Base-by-base conservation (phyloP, 2,113 vertebrate species). In the Mobula birostris region DNA sequence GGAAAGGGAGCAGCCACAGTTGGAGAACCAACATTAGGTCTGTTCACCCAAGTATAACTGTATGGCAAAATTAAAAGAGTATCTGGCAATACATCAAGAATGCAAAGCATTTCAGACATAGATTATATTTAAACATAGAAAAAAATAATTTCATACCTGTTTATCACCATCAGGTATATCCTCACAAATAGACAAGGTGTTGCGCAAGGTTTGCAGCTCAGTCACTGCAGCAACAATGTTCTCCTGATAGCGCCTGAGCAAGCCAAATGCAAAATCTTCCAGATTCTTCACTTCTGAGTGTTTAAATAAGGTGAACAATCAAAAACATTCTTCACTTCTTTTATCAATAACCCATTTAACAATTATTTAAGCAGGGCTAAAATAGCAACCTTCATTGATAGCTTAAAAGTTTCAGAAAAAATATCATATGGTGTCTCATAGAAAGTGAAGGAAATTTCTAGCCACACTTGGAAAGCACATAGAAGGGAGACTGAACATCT, bases 211-310 rank as follows among this genome's bases (percentile, higher is more conserved):
- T 94, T 95, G 88, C 32, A 94, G 94, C 94, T 97, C 96, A 32
- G 95, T 95, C 85, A 96, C 95, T 72, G 96, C 94, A 90, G 96
- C 95, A 27, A 90, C 95, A 5, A 97, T 95, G 94, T 95, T 96
- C 94, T 96, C 95, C 17, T 77, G 91, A 94, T 96, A 96, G 5
- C 40, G 95, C 94, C 94, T 95, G 95, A 97, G 94, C 0, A 97
- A 95, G 92, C 96, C 95, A n/a, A 94, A 94, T 78, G 96, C 97
- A 14, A 95, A 96, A 94, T 95, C 94, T 70, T 96, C 95, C 7
- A 95, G 94, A 94, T 12, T 96, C 94, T 94, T 94, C 82, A 95
- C 95, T 94, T 94, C 95, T 96, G 94, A 29, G 94, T 95, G 14
- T 88, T 66, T 4, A 94, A 63, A 66, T 61, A 61, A 19, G 40